These are phyloP conservation scores for Chymomyza procnemis DNA, from an alignment of 2,888 invertebrate species.

Conservation along the genomic window DNA sequence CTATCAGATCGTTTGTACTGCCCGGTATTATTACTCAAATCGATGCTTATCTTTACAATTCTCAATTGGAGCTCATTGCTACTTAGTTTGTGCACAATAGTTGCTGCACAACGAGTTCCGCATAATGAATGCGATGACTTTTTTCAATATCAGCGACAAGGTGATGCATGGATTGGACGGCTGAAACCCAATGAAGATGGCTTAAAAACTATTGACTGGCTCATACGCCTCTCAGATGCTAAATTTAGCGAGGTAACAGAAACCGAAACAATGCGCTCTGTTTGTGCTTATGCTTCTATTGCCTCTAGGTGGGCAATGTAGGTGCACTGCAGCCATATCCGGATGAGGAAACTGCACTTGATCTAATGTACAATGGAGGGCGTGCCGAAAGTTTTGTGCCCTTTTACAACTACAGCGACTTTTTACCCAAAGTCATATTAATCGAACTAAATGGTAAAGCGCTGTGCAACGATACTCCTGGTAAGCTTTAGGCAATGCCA, in stretches of 20 bases:
- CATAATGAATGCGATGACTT: slow-evolving; percentile 36
- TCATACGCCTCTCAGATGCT: slow-evolving; percentile 15
- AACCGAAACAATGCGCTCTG: too few relatives aligned
- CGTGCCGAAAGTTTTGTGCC: slow-evolving; percentile 35
- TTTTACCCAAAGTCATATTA: slow-evolving; percentile 47
- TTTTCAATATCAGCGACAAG: slow-evolving; percentile 42
- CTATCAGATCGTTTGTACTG: neutral
- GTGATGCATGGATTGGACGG: slow-evolving; percentile 40
- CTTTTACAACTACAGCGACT: slow-evolving; percentile 29
- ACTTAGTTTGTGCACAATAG: slow-evolving; percentile 27
- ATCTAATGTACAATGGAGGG: slow-evolving; percentile 38
- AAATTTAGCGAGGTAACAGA: neutral
- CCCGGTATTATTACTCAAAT: neutral
- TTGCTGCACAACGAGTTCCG: slow-evolving; percentile 40
- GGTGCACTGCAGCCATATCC: slow-evolving; percentile 42
- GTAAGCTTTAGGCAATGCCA: slow-evolving; percentile 36
- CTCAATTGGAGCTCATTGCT: slow-evolving; percentile 13
- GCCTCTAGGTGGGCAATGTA: slow-evolving; percentile 3
- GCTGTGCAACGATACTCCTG: slow-evolving; percentile 36
- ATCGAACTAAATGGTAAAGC: slow-evolving; percentile 39
- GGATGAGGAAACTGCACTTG: slow-evolving; percentile 25
- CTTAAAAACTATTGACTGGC: slow-evolving; percentile 36
- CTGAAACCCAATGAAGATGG: slow-evolving; percentile 35
- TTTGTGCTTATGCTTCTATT: too few relatives aligned
- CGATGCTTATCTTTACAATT: neutral